Percentiles rank a stretch among this genome's conserved stretches.
Evolutionary conservation across 2,113 vertebrate genomes (phyloP).

Genomic region (Sebastes schlegelii): DNA sequence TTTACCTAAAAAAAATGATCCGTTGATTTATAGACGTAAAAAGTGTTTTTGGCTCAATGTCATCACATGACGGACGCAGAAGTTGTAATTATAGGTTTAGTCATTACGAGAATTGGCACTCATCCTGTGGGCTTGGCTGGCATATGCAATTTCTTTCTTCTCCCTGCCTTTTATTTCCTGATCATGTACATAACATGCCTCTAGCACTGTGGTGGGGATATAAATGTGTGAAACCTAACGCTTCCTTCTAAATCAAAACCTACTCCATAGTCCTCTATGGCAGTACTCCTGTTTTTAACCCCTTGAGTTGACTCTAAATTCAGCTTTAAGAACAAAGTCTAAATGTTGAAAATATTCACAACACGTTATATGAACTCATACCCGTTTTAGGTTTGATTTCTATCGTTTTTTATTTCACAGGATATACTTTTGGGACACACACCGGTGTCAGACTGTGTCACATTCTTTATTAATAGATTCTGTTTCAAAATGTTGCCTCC

Average conservation of each 20-base stretch:
- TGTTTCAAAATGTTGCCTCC: not conserved
- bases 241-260: not conserved
- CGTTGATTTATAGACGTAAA: too few relatives aligned
- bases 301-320: not conserved
- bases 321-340: not conserved
- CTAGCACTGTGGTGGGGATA: not conserved
- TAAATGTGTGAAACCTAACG: not conserved
- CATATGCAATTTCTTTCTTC: not conserved
- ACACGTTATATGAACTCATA: not conserved
- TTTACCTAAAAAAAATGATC: too few relatives aligned
- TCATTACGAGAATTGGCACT: too few relatives aligned
- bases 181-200: not conserved
- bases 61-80: too few relatives aligned
- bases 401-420: not conserved
- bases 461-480: constrained; percentile 10
- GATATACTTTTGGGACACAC: constrained; percentile 3
- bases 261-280: not conserved
- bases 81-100: too few relatives aligned
- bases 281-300: not conserved
- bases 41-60: too few relatives aligned
- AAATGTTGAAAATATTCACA: not conserved
- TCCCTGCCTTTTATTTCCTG: not conserved
- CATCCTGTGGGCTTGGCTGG: too few relatives aligned
- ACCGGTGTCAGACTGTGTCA: not conserved
- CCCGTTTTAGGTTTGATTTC: not conserved